Base-by-base conservation (phyloP, 2,888 invertebrate species). In the Drosophila nr. fundita region DNA sequence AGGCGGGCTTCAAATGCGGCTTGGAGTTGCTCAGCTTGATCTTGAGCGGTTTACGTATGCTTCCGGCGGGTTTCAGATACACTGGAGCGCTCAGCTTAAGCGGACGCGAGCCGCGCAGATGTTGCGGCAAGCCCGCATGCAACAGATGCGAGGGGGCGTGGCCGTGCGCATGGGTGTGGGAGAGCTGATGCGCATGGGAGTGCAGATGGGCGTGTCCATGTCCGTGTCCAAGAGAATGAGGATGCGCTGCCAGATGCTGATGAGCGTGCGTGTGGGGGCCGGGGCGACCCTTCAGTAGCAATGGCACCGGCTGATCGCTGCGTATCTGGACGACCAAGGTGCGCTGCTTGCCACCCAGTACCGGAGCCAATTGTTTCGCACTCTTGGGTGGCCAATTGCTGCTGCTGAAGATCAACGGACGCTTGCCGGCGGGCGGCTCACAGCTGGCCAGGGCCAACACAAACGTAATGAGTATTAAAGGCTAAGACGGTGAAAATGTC, bases 301-400 rank as follows among this genome's bases (percentile, higher is more conserved):
- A 72, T 0, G 92, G 93, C 4, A 91, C 92, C 2, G 91, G 91
- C 68, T 92, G 90, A 74, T 93, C 92, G 63, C 93, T 93, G 29
- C 93, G 92, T 45, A 93, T 92, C 79, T 93, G 93, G 1, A 93
- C 89, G 4, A 93, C 92, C 27, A 93, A 57, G 0, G 92, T 92
- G 48, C 92, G 89, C 55, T 91, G 91, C 40, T 91, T 91, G 13
- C 76, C 89, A 5, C 49, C 21, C 27, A 58, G 53, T 5, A 68
- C 55, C 18, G 60, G 90, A 0, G 68, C 62, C 38, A 87, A 32
- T 49, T 92, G 92, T 38, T 91, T 92, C 42, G 76, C 76, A 50
- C 69, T 89, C 58, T 91, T 91, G 1, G 87, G 86, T 3, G 91
- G 91, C 89, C 89, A 91, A 58, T 83, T 90, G 62, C 79, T 85